phyloP scores from a whole-genome alignment of 2,113 vertebrate species.

The Elephas maximus region DNA sequence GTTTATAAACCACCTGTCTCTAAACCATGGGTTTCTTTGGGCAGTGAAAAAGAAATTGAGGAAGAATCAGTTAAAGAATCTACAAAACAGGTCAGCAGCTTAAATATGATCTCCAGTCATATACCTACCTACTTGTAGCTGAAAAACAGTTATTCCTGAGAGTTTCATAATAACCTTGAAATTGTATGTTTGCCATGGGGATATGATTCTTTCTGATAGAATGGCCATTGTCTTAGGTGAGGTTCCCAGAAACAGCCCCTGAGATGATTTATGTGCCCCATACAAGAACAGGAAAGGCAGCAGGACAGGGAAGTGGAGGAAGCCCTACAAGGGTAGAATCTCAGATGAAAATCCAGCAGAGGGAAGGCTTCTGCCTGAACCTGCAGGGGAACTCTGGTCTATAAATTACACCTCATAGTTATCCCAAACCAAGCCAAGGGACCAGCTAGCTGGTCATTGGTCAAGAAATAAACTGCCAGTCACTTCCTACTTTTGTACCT shows the following conservation, averaged over 20 bases:
- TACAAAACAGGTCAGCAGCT: slow-evolving; percentile 87
- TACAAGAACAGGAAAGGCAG: background rate
- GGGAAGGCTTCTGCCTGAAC: background rate
- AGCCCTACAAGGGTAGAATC: background rate
- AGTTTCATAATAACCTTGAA: background rate
- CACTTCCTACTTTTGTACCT: background rate
- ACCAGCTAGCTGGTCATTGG: background rate
- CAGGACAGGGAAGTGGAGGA: background rate
- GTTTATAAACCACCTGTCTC: slow-evolving; percentile 85
- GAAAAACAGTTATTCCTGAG: background rate
- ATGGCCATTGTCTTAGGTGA: background rate
- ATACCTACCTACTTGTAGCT: background rate
- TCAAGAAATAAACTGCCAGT: background rate
- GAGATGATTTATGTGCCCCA: background rate
- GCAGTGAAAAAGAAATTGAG: slow-evolving; percentile 95
- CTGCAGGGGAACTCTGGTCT: background rate
- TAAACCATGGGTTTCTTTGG: slow-evolving; percentile 93
- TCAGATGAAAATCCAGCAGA: background rate
- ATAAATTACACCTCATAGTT: background rate
- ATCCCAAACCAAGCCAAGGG: background rate
- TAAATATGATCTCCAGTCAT: background rate
- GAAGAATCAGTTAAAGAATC: slow-evolving; percentile 91
- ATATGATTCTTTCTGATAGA: background rate
- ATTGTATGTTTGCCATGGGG: background rate
- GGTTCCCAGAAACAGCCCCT: background rate